phyloP scores from a whole-genome alignment of 2,888 invertebrate species.

The Melanostoma mellinum region DNA sequence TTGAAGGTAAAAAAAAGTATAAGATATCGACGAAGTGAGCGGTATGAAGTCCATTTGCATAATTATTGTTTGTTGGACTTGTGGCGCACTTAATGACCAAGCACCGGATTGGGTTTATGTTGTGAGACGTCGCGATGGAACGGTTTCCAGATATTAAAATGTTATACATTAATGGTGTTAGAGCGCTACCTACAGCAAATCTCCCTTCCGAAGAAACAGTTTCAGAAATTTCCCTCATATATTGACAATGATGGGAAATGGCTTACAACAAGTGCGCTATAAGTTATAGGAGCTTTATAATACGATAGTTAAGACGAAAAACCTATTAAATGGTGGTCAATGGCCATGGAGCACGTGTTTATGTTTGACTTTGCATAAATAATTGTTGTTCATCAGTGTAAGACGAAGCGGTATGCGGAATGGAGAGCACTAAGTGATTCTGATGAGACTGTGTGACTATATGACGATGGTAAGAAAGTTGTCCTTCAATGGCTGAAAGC shows the following conservation, averaged over 20 bases:
- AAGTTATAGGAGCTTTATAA: background rate
- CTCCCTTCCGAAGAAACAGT: conserved; percentile 69
- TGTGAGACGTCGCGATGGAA: conserved; percentile 69
- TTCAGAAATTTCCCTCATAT: conserved; percentile 27
- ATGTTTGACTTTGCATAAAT: conserved; percentile 34
- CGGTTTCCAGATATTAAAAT: conserved; percentile 53
- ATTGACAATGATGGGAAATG: conserved; percentile 56
- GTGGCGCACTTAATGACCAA: conserved; percentile 72
- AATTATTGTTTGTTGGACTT: conserved; percentile 72
- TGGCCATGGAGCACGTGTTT: conserved; percentile 54
- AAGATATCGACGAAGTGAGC: conserved; percentile 42
- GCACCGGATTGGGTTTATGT: conserved; percentile 72
- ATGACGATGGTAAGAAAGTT: too few relatives aligned
- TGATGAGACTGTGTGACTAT: background rate
- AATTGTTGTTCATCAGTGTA: background rate
- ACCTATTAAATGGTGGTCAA: conserved; percentile 58
- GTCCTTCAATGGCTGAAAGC: too few relatives aligned
- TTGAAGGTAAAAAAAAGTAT: background rate
- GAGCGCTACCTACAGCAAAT: conserved; percentile 15
- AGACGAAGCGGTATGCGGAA: too few relatives aligned
- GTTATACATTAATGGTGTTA: conserved; percentile 16
- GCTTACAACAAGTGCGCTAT: background rate
- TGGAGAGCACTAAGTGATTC: background rate
- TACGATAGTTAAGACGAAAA: conserved; percentile 24
- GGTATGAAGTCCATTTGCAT: conserved; percentile 62